A percentile compares a stretch with the other conserved stretches of the same genome.
Conservation (phyloP, 1,140 invertebrate species). For the Acromyrmex heyeri region DNA sequence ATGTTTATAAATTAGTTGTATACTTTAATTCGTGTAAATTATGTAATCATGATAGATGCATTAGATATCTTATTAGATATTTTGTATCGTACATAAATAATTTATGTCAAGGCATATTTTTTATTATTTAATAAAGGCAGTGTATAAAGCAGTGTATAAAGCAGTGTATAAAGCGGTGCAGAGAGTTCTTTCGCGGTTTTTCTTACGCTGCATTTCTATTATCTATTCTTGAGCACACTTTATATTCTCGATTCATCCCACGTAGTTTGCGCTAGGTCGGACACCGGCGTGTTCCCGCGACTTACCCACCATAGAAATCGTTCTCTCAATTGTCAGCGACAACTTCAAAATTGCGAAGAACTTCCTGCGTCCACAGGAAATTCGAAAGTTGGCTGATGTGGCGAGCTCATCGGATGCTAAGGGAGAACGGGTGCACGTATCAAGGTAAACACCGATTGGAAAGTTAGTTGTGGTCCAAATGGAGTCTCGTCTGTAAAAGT, state of each 20-base stretch:
- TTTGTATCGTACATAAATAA: not conserved
- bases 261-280: conserved; percentile 43
- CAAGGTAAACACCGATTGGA: conserved; percentile 80
- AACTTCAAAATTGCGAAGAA: conserved; percentile 61
- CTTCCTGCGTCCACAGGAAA: conserved; percentile 49
- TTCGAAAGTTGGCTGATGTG: conserved; percentile 57
- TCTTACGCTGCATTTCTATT: conserved; percentile 27
- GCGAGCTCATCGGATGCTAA: conserved; percentile 26
- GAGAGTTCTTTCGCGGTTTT: not conserved
- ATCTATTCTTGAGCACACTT: conserved; percentile 43
- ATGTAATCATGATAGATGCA: not conserved
- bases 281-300: conserved; percentile 32
- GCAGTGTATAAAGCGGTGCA: not conserved
- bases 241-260: conserved; percentile 33
- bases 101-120: not conserved
- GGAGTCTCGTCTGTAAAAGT: conserved; percentile 78
- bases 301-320: conserved; percentile 54
- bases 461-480: conserved; percentile 80
- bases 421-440: conserved; percentile 72
- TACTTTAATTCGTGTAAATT: not conserved
- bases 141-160: not conserved
- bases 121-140: not conserved
- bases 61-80: not conserved
- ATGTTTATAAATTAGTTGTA: not conserved
- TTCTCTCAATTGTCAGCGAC: conserved; percentile 56